Evolutionary conservation across 1,140 invertebrate genomes (phyloP).

Genomic region (Rhagoletis pomonella): DNA sequence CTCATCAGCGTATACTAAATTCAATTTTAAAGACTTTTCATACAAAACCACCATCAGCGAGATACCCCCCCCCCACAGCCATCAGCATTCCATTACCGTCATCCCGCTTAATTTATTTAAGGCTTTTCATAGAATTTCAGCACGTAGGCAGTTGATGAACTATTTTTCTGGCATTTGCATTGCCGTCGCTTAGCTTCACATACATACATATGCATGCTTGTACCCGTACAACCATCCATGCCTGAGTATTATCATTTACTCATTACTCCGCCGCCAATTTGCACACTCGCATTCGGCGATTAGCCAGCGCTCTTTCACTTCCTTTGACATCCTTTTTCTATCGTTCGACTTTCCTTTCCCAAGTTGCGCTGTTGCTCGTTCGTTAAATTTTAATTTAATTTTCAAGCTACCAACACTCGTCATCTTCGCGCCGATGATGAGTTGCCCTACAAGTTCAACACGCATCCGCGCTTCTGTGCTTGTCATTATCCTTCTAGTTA

Average conservation of each 20-base stretch:
- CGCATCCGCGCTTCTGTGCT: neutral
- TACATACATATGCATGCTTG: too few species aligned
- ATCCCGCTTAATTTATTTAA: neutral
- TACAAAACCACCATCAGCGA: neutral
- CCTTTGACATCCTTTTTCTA: neutral
- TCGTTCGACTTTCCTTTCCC: neutral
- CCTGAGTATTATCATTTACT: neutral
- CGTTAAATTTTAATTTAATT: slow-evolving; percentile 41
- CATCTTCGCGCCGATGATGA: neutral
- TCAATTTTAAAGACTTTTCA: neutral
- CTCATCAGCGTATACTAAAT: neutral
- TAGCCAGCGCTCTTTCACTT: neutral
- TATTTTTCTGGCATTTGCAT: slow-evolving; percentile 18
- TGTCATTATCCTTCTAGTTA: slow-evolving; percentile 24
- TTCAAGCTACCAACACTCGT: neutral
- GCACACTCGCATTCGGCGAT: neutral
- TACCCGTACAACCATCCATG: neutral
- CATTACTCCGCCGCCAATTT: neutral
- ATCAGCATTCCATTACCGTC: neutral
- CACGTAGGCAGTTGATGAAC: slow-evolving; percentile 28
- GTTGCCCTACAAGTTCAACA: neutral
- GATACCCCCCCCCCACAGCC: neutral
- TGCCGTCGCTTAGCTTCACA: neutral
- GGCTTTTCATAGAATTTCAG: neutral
- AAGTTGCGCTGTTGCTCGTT: slow-evolving; percentile 1